Evolutionary conservation across 2,113 vertebrate genomes (phyloP).

Genomic region (Naja naja): DNA sequence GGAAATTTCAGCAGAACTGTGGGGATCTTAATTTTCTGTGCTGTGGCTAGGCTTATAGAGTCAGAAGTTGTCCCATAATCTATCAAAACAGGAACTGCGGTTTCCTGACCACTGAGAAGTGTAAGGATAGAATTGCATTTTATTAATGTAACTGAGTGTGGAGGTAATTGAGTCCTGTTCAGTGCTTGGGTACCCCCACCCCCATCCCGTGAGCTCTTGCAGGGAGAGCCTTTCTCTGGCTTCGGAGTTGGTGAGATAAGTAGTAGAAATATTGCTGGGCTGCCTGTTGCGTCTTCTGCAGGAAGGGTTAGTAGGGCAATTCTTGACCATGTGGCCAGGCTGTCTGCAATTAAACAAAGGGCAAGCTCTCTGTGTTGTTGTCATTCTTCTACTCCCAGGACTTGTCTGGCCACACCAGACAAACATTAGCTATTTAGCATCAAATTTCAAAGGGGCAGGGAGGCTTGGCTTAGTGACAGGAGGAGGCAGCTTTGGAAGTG

Average conservation of each 20-base stretch:
- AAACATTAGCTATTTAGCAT: background rate
- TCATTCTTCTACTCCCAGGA: background rate
- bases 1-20: background rate
- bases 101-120: background rate
- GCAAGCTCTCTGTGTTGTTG: background rate
- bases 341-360: background rate
- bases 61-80: background rate
- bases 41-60: background rate
- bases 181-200: background rate
- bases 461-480: background rate
- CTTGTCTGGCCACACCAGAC: background rate
- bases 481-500: background rate
- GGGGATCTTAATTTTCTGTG: background rate
- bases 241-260: no score
- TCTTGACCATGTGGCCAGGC: background rate
- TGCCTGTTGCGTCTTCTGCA: background rate
- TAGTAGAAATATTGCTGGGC: background rate
- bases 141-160: background rate
- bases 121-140: background rate
- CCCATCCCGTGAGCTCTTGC: no score
- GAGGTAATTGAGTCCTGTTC: background rate
- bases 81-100: background rate
- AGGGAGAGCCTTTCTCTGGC: no score
- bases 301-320: background rate
- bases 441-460: background rate